Evolutionary conservation across 2,888 invertebrate genomes (phyloP).

Genomic region (Camptogramma bilineatum): DNA sequence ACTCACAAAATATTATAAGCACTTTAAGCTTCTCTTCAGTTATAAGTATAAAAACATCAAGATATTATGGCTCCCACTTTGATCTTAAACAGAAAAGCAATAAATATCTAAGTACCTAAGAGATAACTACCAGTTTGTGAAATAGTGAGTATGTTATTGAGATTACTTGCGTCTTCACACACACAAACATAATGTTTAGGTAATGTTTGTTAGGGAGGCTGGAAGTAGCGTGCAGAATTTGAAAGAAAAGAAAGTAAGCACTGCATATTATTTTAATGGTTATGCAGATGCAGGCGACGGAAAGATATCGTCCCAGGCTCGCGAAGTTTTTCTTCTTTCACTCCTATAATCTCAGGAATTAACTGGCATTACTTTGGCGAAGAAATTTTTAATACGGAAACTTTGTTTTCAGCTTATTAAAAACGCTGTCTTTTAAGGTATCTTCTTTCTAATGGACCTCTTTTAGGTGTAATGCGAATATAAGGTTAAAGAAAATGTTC

Average conservation of each 20-base stretch:
- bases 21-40: constrained; percentile 39
- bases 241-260: constrained; percentile 21
- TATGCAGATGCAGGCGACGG: constrained; percentile 39
- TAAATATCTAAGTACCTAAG: constrained; percentile 4
- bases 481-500: no score
- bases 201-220: background rate
- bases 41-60: constrained; percentile 41
- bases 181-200: background rate
- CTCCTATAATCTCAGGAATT: constrained; percentile 61
- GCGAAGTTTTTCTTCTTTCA: constrained; percentile 57
- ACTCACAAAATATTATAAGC: constrained; percentile 51
- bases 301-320: constrained; percentile 44
- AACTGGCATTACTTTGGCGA: constrained; percentile 58
- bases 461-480: background rate
- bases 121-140: background rate
- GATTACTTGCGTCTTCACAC: background rate
- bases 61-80: constrained; percentile 27
- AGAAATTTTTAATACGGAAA: constrained; percentile 61
- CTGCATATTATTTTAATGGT: constrained; percentile 26
- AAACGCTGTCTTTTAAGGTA: constrained; percentile 50
- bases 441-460: constrained; percentile 10
- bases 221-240: constrained; percentile 1
- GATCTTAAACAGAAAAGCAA: constrained; percentile 9
- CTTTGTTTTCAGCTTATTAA: constrained; percentile 65
- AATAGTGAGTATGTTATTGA: background rate